Percentiles rank a stretch among this genome's conserved stretches.
phyloP scores from a whole-genome alignment of 2,113 vertebrate species.

The Podarcis muralis region DNA sequence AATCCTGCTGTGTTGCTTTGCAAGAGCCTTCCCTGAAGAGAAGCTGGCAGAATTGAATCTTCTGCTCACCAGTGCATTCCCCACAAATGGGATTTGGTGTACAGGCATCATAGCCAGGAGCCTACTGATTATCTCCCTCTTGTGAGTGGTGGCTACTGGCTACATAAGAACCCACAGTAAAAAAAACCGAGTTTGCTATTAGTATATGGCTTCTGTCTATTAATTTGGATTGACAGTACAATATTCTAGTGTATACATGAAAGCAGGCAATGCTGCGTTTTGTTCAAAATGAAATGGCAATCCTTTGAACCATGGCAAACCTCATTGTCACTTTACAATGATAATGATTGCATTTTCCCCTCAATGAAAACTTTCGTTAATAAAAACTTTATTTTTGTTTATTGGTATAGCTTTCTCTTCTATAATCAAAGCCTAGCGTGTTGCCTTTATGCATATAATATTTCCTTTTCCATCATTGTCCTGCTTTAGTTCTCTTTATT shows the following conservation, averaged over 20 bases:
- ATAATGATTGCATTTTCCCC: not conserved
- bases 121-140: not conserved
- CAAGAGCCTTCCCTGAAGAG: too few relatives aligned
- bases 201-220: not conserved
- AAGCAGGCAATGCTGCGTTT: not conserved
- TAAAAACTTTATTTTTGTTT: slow-evolving; percentile 8
- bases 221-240: not conserved
- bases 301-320: not conserved
- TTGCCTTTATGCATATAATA: not conserved
- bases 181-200: too few relatives aligned
- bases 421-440: not conserved
- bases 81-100: too few relatives aligned
- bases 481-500: slow-evolving; percentile 13
- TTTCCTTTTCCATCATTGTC: not conserved
- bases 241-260: not conserved
- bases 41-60: too few relatives aligned
- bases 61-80: too few relatives aligned
- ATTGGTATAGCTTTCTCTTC: not conserved
- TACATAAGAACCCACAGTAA: not conserved
- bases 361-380: not conserved
- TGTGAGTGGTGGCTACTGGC: not conserved
- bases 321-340: not conserved
- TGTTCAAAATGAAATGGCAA: not conserved
- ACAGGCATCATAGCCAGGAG: too few relatives aligned
- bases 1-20: too few relatives aligned